Percentiles rank a stretch among this genome's conserved stretches.
Conservation (phyloP, 1,140 invertebrate species). For the Alviniconcha marisindica region DNA sequence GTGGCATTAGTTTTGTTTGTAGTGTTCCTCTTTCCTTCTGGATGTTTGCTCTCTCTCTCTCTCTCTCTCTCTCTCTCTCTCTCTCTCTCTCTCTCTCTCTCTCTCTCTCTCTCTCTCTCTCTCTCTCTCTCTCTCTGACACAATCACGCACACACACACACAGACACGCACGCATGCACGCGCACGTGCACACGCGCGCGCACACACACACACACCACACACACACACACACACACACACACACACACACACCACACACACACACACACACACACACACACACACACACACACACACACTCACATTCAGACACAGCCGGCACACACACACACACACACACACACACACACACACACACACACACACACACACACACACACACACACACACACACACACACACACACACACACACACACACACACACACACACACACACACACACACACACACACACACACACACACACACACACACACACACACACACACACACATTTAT, state of each 20-base stretch:
- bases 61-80: neutral
- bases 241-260: constrained; percentile 13
- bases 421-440: constrained; percentile 13
- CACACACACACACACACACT: neutral
- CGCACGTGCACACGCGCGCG: too few species aligned
- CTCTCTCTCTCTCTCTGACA: neutral
- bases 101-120: constrained; percentile 8
- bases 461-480: constrained; percentile 30
- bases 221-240: neutral
- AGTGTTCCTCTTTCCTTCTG: too few species aligned
- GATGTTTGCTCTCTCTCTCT: neutral
- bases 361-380: constrained; percentile 27
- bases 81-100: neutral
- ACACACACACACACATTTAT: too few species aligned
- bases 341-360: constrained; percentile 25
- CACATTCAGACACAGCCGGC: neutral
- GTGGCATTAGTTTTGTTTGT: too few species aligned
- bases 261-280: constrained; percentile 10
- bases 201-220: too few species aligned
- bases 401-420: neutral
- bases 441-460: constrained; percentile 30
- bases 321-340: neutral
- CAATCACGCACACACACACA: neutral
- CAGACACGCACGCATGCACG: too few species aligned
- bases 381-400: constrained; percentile 2